Evolutionary conservation across 2,797 vertebrate species (phyloP).

Genomic region (Allobates femoralis): DNA sequence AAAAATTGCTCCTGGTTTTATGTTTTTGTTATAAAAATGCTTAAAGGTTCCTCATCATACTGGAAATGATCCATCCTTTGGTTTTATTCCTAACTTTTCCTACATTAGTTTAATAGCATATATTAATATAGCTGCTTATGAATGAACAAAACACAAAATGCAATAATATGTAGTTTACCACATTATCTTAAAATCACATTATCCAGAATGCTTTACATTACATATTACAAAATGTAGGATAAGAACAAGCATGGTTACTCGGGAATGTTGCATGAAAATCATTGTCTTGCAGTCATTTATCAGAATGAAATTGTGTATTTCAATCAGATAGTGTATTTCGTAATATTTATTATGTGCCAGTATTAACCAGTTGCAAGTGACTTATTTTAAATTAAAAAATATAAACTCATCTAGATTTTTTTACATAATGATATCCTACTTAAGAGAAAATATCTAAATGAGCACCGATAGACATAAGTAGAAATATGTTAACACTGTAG

Average conservation of each 20-base stretch:
- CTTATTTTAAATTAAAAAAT: neutral
- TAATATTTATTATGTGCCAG: constrained; percentile 47
- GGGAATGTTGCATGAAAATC: constrained; percentile 48
- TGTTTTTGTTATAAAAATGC: neutral
- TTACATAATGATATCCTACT: neutral
- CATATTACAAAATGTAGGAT: constrained; percentile 12
- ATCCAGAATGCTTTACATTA: constrained; percentile 3
- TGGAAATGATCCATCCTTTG: neutral
- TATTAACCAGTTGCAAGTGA: constrained; percentile 34
- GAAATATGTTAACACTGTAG: neutral
- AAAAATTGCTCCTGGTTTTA: neutral
- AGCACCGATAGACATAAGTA: neutral
- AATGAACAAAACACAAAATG: neutral
- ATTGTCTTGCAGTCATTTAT: constrained; percentile 29
- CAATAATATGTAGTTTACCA: neutral
- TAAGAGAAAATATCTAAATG: constrained; percentile 1
- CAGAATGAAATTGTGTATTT: constrained; percentile 22
- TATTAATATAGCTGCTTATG: constrained; percentile 11
- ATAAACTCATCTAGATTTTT: neutral
- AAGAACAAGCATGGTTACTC: constrained; percentile 49
- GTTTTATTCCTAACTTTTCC: neutral
- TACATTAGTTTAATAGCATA: neutral
- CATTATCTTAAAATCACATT: neutral
- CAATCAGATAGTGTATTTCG: constrained; percentile 20
- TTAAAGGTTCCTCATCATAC: neutral